Conservation (phyloP, 2,113 vertebrate genomes). For the Odontesthes bonariensis region DNA sequence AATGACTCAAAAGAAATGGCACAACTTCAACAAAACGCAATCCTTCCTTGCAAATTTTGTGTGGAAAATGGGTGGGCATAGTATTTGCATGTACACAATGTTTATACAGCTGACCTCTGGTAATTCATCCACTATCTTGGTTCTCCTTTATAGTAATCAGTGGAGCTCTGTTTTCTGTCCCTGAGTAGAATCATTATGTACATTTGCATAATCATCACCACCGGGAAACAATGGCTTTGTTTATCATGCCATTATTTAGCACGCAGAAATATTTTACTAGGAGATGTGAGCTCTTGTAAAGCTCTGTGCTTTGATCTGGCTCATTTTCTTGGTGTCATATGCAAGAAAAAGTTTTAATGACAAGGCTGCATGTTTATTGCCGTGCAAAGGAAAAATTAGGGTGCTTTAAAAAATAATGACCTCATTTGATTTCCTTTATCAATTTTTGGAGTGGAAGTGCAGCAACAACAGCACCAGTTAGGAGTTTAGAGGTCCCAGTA, state of each 20-base stretch:
- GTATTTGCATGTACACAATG: not conserved
- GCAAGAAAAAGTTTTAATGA: not conserved
- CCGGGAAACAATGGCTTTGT: conserved; percentile 18
- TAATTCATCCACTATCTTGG: not conserved
- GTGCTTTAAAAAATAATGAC: not conserved
- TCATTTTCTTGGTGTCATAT: conserved; percentile 16
- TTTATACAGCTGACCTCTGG: not conserved
- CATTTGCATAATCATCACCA: conserved; percentile 41
- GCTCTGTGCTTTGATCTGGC: conserved; percentile 5
- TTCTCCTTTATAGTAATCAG: not conserved
- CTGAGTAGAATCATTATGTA: conserved; percentile 3
- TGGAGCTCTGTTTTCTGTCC: not conserved
- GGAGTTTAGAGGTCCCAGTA: no score
- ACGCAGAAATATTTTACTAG: conserved; percentile 17
- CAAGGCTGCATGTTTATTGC: not conserved
- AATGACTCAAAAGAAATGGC: not conserved
- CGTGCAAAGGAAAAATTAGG: not conserved
- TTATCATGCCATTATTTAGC: conserved; percentile 18
- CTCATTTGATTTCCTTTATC: not conserved
- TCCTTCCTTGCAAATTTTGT: not conserved
- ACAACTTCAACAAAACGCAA: not conserved
- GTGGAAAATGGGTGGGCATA: no score
- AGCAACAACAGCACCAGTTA: not conserved
- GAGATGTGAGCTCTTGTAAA: not conserved
- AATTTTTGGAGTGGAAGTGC: not conserved